Base-by-base conservation (phyloP, 2,797 vertebrate genomes). In the Gila robusta region DNA sequence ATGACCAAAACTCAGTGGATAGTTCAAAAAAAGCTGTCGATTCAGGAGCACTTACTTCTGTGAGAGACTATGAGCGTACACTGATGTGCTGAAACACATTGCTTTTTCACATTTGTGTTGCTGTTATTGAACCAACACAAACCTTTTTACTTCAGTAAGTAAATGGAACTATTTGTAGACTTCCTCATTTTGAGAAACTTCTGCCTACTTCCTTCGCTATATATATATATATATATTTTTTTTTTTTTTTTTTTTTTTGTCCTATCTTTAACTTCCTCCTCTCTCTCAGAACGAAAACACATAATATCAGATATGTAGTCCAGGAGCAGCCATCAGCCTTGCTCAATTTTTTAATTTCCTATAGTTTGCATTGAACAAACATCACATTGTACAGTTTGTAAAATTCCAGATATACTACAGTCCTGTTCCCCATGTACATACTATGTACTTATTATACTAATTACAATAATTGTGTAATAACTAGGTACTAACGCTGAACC, bases 181-280 rank as follows among this genome's bases (percentile, higher is more conserved):
- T 96, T 96, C 96, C 96, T 96, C 93, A 93, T 96, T 96, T 96
- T 92, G 64, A 87, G 84, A 79, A 85, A 81, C 83, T 89, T 91
- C 87, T 90, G 92, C 88, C 87, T 59, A 96, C 95, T 96, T 96
- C 95, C 95, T 96, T 93, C 85, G 92, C 86, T 54, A 67, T 49
- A 84, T 85, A 6, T 84, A 32, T 32, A 32, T 32, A n/a, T n/a
- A n/a, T n/a, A 32, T 32, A 32, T 32, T 32, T 32, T 32, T 32
- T 32, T 32, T 32, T 32, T 32, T 32, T 32, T 91, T 91, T 93
- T 93, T 93, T 88, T 91, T 93, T 93, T 93, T 88, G 73, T 80
- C 81, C 62, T 83, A 91, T 89, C 85, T 32, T 83, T 89, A 49
- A 95, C 94, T 95, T 95, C 93, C 90, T 88, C 92, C 92, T 93